phyloP scores from a whole-genome alignment of 2,888 invertebrate species.

The Lepidocyrtoides sp. region DNA sequence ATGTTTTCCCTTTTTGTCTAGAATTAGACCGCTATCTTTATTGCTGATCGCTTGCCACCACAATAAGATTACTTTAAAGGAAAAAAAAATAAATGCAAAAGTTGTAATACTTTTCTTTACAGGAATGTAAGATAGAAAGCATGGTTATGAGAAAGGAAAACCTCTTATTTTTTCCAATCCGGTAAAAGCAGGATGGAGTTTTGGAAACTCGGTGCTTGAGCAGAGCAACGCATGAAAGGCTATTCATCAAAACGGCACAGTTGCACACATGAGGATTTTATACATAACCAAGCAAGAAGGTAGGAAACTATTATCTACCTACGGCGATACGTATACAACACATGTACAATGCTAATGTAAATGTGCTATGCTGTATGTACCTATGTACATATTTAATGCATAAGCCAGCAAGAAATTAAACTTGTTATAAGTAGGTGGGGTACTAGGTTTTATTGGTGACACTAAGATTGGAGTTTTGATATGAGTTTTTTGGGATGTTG shows the following conservation, averaged over 20 bases:
- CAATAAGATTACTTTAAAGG: not conserved
- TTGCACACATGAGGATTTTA: too few species aligned
- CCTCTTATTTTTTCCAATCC: not conserved
- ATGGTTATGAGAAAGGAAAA: not conserved
- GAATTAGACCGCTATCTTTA: not conserved
- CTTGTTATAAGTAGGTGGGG: slow-evolving; percentile 19
- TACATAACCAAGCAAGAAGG: too few species aligned
- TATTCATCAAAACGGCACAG: slow-evolving; percentile 39
- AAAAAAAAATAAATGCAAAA: not conserved
- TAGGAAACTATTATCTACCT: too few species aligned
- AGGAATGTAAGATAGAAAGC: not conserved
- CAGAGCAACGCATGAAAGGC: slow-evolving; percentile 13
- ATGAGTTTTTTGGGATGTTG: not conserved
- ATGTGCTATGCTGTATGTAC: too few species aligned
- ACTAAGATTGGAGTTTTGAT: slow-evolving; percentile 40
- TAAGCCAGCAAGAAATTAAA: slow-evolving; percentile 41
- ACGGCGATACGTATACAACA: too few species aligned
- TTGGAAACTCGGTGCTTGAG: not conserved
- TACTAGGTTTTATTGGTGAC: slow-evolving; percentile 40
- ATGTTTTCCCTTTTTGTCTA: not conserved
- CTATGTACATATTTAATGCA: not conserved
- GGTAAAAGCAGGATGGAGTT: not conserved
- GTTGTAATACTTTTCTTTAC: not conserved
- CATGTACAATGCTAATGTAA: too few species aligned
- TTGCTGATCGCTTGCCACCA: not conserved